phyloP scores from a whole-genome alignment of 2,113 vertebrate species.

The Mustela nigripes region DNA sequence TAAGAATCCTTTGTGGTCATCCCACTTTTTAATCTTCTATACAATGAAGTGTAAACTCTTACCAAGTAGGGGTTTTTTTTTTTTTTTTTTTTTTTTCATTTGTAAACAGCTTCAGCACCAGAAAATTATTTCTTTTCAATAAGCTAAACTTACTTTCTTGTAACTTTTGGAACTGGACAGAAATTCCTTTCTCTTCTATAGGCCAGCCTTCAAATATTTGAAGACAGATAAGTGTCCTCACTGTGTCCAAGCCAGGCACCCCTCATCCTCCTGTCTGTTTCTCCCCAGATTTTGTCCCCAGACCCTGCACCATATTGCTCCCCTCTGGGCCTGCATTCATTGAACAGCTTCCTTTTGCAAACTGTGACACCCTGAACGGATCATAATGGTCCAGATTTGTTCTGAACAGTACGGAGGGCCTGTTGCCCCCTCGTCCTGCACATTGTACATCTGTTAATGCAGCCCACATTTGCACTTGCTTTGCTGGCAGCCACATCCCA shows the following conservation, averaged over 20 bases:
- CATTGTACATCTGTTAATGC: constrained; percentile 12
- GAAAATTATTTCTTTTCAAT: neutral
- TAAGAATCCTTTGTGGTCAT: neutral
- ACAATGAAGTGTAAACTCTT: neutral
- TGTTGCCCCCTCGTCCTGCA: neutral
- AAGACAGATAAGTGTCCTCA: neutral
- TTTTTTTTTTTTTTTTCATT: neutral
- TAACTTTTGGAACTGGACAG: neutral
- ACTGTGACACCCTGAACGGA: neutral
- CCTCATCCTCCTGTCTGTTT: rapidly evolving
- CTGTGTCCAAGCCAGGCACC: neutral
- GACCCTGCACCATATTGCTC: neutral
- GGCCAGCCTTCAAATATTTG: neutral
- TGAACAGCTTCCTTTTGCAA: neutral
- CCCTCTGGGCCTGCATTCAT: neutral
- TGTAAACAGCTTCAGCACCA: neutral
- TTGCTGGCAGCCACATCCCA: neutral
- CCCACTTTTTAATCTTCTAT: neutral
- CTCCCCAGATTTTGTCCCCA: neutral
- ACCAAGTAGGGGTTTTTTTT: neutral
- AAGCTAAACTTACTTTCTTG: neutral
- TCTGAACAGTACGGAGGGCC: neutral
- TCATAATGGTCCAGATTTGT: neutral
- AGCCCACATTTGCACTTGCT: constrained; percentile 1
- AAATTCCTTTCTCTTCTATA: neutral